Conservation (phyloP, 2,113 vertebrate genomes). For the Paralichthys olivaceus region DNA sequence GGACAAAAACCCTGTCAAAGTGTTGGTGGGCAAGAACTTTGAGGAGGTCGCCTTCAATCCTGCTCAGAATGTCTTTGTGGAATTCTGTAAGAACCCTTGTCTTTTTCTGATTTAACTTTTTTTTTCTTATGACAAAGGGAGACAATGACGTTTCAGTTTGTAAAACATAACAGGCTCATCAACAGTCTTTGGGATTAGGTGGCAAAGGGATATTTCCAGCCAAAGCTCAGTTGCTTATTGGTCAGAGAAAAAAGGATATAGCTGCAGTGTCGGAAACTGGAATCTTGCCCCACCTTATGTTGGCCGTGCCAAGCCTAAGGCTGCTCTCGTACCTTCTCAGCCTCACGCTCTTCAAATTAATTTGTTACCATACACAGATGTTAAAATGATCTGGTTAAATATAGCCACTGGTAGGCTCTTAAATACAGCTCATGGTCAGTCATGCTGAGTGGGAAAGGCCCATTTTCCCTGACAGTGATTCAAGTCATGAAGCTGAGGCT, state of each 20-base stretch:
- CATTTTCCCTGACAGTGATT: constrained; percentile 17
- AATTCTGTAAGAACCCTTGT: constrained; percentile 90
- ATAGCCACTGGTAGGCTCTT: constrained; percentile 30
- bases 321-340: background rate
- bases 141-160: background rate
- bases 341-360: constrained; percentile 2
- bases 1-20: constrained; percentile 92
- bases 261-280: constrained; percentile 33
- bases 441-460: background rate
- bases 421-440: constrained; percentile 13
- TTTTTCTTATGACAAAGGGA: background rate
- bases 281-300: background rate
- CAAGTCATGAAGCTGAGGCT: background rate
- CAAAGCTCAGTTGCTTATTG: background rate
- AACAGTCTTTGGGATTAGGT: background rate
- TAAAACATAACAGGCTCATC: background rate
- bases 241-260: background rate
- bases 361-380: constrained; percentile 31
- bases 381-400: constrained; percentile 40
- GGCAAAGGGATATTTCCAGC: background rate
- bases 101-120: background rate
- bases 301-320: background rate
- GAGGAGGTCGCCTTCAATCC: constrained; percentile 93
- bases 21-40: constrained; percentile 96
- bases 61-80: constrained; percentile 93